These are phyloP conservation scores for Netelia melanura DNA, from an alignment of 2,888 invertebrate species.

Conservation along the genomic window DNA sequence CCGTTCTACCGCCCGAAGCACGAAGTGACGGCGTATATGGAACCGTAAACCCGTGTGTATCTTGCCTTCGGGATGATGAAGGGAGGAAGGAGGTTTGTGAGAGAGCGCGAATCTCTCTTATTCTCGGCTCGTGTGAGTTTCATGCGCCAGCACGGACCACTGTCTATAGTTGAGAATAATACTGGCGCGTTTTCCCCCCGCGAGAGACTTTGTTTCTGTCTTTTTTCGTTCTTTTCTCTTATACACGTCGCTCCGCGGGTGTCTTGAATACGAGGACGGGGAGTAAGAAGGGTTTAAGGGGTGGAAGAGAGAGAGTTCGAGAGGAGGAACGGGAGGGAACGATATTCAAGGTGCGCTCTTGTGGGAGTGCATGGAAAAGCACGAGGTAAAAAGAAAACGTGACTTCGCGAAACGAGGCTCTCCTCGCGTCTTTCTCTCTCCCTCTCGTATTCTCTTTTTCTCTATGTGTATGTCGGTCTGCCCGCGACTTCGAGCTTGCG, in stretches of 20 bases:
- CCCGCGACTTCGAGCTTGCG: constrained; percentile 37
- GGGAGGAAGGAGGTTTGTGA: neutral
- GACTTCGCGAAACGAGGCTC: constrained; percentile 58
- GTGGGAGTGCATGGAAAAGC: constrained; percentile 26
- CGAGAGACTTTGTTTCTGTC: neutral
- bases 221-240: neutral
- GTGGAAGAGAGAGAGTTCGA: neutral
- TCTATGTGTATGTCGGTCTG: constrained; percentile 17
- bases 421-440: neutral
- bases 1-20: neutral
- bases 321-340: constrained; percentile 10
- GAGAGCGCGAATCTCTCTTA: constrained; percentile 3
- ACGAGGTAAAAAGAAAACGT: constrained; percentile 58
- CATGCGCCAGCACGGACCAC: constrained; percentile 34
- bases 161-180: constrained; percentile 40
- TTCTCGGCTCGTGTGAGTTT: constrained; percentile 12
- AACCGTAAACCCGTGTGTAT: neutral
- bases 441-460: neutral
- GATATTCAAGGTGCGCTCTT: constrained; percentile 42
- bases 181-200: constrained; percentile 5
- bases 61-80: neutral
- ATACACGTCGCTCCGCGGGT: constrained; percentile 34
- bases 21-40: neutral
- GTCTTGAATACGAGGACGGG: constrained; percentile 22
- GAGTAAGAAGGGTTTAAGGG: neutral